Evolutionary conservation across 2,113 vertebrate genomes (phyloP), one percentile per base, ranked within the genome.

Genomic region (Diphyllodes magnificus): DNA sequence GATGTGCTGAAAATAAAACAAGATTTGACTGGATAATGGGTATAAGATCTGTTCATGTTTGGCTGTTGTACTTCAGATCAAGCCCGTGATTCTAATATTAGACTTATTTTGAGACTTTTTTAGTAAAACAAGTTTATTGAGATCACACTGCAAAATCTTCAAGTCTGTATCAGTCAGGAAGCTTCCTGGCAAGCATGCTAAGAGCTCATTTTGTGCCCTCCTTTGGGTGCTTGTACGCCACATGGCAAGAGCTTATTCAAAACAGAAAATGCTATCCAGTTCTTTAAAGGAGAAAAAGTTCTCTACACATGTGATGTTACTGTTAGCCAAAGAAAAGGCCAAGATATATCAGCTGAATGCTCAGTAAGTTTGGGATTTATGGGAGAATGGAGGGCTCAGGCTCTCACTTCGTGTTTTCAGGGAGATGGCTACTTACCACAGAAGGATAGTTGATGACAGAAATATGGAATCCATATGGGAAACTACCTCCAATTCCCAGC

Each of bases 381-480:
- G 47, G n/a, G 50, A 35, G 40, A 86, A 27, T 14, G 10, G 33
- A 5, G 27, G 66, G 22, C 15, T 53, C 75, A 45, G 45, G 27
- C 47, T 73, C n/a, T 65, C 20, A 7, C 3, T 28, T 57, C 51
- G 35, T 53, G 53, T 60, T 82, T 72, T 60, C 53, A 72, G 65
- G 28, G 33, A 30, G 37, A 30, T 6, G 12, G 11, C 25, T 71
- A 15, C 98, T 98, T 93, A 99, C 98, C 79, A 51, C 28, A 35
- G 98, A 98, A 20, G 98, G 98, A 6, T 98, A 98, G 47, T 97
- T 98, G 94, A 99, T 97, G 64, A 98, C 98, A 59, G 99, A 98
- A 75, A 99, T 84, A 9, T 97, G 93, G 86, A 98, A 98, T 73
- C 99, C 98, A 82, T 98, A 99, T 25, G 98, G 98, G 86, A 99